Base-by-base conservation (phyloP, 2,888 invertebrate species). In the Synergus japonicus region DNA sequence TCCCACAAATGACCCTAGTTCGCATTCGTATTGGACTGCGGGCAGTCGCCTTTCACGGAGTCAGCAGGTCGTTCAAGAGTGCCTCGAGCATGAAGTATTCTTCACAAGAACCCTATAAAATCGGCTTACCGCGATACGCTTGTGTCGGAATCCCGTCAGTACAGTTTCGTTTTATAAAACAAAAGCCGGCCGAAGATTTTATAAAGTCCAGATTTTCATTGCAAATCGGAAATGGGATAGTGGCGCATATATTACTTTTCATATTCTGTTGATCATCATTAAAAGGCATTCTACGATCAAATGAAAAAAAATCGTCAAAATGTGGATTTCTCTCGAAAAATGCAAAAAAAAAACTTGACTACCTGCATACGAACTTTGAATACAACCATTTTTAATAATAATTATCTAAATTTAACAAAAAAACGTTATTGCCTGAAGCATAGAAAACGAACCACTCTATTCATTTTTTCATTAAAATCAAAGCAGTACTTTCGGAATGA, bases 101-200 rank as follows among this genome's bases (percentile, higher is more conserved):
- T 82, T 81, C 83, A 84, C 85, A 84, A 87, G 86, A 87, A 87
- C 83, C 85, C 85, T 85, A 87, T 89, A 89, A 89, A 89, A 90
- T 89, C 89, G 89, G 88, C 88, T 89, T 88, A 88, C 86, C 84
- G 79, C 87, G 85, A 88, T 85, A 85, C 85, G 81, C 79, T 78
- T 67, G 82, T 65, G 67, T 60, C 73, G 84, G 83, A 77, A 80
- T 64, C 18, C 73, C 81, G 12, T 8, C 43, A n/a, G 10, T 18
- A 37, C 41, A 65, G 82, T 83, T 84, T 81, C 83, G 83, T 83
- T 86, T 87, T 84, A 85, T 85, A 83, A 85, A 88, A 87, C 83
- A 81, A 82, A 79, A 60, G 22, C 22, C 60, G 10, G 12, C 12
- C 1, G 60, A 60, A 12, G 22, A 60, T 60, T 60, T 60, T 12